phyloP scores from a whole-genome alignment of 2,888 invertebrate genomes.

The Beris chalybata region DNA sequence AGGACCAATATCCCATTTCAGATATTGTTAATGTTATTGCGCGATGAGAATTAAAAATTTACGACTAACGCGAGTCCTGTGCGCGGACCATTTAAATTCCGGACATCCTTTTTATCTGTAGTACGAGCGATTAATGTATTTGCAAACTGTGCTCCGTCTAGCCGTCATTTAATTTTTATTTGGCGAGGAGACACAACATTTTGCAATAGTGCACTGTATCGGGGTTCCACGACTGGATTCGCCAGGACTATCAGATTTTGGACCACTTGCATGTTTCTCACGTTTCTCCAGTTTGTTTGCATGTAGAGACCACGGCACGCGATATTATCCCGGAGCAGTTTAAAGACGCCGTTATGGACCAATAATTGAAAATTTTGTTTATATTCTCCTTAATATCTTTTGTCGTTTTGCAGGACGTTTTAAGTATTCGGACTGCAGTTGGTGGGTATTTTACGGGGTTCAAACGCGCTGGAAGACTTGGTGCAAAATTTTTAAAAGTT shows the following conservation, averaged over 20 bases:
- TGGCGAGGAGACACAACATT: slow-evolving; percentile 16
- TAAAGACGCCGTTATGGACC: slow-evolving; percentile 8
- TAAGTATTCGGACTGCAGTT: no score
- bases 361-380: slow-evolving; percentile 23
- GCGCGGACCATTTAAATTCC: no score
- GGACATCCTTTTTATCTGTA: no score
- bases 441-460: no score
- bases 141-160: slow-evolving; percentile 6
- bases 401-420: no score
- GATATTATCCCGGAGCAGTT: slow-evolving; percentile 16
- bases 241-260: slow-evolving; percentile 28
- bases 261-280: slow-evolving; percentile 30
- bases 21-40: slow-evolving; percentile 16
- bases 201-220: slow-evolving; percentile 15
- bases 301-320: slow-evolving; percentile 10
- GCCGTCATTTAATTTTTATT: slow-evolving; percentile 30
- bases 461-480: no score
- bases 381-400: slow-evolving; percentile 4
- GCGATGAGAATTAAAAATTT: background rate
- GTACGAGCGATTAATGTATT: background rate
- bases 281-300: slow-evolving; percentile 18
- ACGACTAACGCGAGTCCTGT: no score
- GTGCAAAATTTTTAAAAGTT: no score
- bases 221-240: slow-evolving; percentile 14
- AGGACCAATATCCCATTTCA: slow-evolving; percentile 17